Conservation (phyloP, 2,113 vertebrate genomes). For the Pterocles orientalis region DNA sequence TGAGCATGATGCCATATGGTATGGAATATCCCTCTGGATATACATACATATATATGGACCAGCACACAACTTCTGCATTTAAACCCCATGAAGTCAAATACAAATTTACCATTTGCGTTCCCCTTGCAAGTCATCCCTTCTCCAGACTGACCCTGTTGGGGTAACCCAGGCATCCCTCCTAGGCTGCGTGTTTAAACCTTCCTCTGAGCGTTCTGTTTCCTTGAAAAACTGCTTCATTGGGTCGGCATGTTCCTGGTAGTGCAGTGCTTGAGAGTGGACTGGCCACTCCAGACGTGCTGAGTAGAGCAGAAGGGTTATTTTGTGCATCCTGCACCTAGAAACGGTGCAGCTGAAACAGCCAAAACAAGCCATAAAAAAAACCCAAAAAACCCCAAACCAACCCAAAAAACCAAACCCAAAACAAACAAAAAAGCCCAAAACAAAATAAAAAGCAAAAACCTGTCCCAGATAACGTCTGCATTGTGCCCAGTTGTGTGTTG, state of each 20-base stretch:
- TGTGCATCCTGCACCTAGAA: neutral
- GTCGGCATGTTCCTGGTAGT: neutral
- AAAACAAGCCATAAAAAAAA: neutral
- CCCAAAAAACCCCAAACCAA: too few relatives aligned
- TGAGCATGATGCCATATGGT: too few relatives aligned
- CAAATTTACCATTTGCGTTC: neutral
- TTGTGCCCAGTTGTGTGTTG: neutral
- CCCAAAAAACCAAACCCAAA: too few relatives aligned
- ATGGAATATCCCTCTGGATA: too few relatives aligned
- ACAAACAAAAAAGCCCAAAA: too few relatives aligned
- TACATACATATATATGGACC: too few relatives aligned
- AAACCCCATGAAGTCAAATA: neutral
- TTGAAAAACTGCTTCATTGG: neutral
- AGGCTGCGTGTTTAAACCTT: neutral
- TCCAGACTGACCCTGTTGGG: too few relatives aligned
- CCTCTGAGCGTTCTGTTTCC: neutral
- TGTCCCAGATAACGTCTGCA: neutral
- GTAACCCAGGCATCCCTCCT: neutral
- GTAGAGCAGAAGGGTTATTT: neutral
- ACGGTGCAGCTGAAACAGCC: neutral
- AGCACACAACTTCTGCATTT: neutral
- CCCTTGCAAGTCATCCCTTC: neutral
- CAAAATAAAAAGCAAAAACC: too few relatives aligned
- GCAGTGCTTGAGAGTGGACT: accelerated
- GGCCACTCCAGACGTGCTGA: too few relatives aligned